Evolutionary conservation across 2,888 invertebrate species (phyloP).

Genomic region (Byasa hedistus): DNA sequence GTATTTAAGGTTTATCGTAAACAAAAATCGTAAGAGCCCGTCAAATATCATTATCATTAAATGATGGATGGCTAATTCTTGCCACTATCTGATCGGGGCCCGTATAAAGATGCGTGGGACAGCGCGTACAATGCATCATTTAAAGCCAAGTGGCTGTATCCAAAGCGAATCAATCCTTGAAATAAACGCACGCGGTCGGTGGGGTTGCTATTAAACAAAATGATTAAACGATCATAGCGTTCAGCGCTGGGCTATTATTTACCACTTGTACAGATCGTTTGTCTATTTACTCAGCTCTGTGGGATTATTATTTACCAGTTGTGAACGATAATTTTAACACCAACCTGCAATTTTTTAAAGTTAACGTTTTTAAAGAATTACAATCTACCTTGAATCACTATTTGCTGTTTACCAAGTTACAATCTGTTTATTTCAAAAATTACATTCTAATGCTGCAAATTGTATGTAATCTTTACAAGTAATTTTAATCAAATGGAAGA

Average conservation of each 20-base stretch:
- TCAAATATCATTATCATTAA: constrained; percentile 74
- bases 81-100: constrained; percentile 63
- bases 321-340: not conserved
- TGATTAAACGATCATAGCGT: constrained; percentile 26
- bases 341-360: not conserved
- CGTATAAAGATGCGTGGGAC: constrained; percentile 75
- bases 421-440: no score
- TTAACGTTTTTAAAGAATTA: no score
- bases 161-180: constrained; percentile 37
- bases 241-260: constrained; percentile 14
- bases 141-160: constrained; percentile 47
- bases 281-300: constrained; percentile 14
- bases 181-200: constrained; percentile 34
- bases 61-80: constrained; percentile 75
- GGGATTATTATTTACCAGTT: not conserved
- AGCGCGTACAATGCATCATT: constrained; percentile 70
- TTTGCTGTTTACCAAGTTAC: no score
- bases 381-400: no score
- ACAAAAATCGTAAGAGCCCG: constrained; percentile 63
- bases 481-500: constrained; percentile 15
- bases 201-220: constrained; percentile 31
- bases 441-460: no score
- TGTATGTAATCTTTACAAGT: not conserved
- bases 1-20: constrained; percentile 61
- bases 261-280: constrained; percentile 10